phyloP scores from a whole-genome alignment of 2,113 vertebrate species.

The Limanda limanda region DNA sequence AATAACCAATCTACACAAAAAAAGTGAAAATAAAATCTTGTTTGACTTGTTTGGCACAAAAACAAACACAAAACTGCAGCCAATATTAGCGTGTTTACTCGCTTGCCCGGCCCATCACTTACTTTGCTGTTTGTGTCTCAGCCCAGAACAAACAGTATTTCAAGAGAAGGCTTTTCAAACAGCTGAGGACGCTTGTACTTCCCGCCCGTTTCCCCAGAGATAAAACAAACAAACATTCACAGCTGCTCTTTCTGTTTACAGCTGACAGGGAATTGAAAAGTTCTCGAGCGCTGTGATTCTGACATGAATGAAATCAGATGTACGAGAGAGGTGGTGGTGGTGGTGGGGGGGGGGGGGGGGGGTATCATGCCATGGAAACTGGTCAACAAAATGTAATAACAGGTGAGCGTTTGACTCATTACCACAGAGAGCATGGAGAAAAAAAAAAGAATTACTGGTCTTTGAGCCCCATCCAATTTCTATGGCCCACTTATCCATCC shows the following conservation, averaged over 20 bases:
- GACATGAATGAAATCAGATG: conserved; percentile 4
- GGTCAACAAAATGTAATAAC: not conserved
- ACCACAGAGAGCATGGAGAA: not conserved
- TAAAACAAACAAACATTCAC: conserved; percentile 74
- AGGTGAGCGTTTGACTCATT: not conserved
- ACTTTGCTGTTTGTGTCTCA: conserved; percentile 79
- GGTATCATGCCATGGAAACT: not conserved
- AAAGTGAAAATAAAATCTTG: conserved; percentile 27
- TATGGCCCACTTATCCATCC: not conserved
- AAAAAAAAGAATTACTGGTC: not conserved
- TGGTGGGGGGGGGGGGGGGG: no score
- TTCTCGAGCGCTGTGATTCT: not conserved
- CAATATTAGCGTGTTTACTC: conserved; percentile 86
- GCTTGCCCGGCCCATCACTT: conserved; percentile 81
- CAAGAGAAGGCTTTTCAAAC: conserved; percentile 72
- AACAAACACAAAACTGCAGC: conserved; percentile 73
- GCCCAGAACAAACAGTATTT: conserved; percentile 84
- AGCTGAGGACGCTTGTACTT: conserved; percentile 83
- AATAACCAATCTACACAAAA: not conserved
- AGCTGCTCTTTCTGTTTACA: conserved; percentile 70
- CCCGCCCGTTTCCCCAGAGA: conserved; percentile 58
- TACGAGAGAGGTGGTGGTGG: not conserved
- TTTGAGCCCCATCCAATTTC: not conserved
- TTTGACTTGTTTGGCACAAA: conserved; percentile 60
- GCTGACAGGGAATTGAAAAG: conserved; percentile 13